phyloP scores from a whole-genome alignment of 53 echinoderm and acorn worm genomes.

The Paracentrotus lividus region DNA sequence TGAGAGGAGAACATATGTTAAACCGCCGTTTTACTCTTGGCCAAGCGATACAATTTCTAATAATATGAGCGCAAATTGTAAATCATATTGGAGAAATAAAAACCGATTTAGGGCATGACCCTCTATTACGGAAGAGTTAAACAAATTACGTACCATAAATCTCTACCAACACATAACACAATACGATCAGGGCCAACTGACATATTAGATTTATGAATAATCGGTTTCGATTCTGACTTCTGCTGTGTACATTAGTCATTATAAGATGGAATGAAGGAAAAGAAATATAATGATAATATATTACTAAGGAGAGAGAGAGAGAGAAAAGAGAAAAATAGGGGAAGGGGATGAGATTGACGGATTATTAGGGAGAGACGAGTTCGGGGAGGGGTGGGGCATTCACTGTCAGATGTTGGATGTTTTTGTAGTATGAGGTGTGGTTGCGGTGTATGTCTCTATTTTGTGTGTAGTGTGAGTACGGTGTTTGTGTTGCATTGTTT shows the following conservation, averaged over 20 bases:
- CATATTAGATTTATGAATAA: constrained; percentile 59
- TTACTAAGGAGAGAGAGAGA: too few relatives aligned
- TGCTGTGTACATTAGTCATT: constrained; percentile 65
- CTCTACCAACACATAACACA: constrained; percentile 39
- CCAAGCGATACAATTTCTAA: neutral
- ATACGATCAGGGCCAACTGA: neutral
- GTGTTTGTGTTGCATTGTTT: too few relatives aligned
- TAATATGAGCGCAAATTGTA: constrained; percentile 6
- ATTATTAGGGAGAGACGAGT: too few relatives aligned
- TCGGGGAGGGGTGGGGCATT: too few relatives aligned
- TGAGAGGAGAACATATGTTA: too few relatives aligned
- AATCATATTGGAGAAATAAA: constrained; percentile 57
- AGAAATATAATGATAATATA: too few relatives aligned
- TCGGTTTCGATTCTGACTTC: constrained; percentile 65
- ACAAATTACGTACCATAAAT: constrained; percentile 62
- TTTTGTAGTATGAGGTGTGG: too few relatives aligned
- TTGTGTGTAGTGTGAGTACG: too few relatives aligned
- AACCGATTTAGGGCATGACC: constrained; percentile 54
- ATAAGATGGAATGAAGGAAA: neutral
- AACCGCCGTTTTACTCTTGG: neutral
- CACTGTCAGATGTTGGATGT: too few relatives aligned
- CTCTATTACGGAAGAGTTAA: constrained; percentile 44
- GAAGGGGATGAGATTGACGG: too few relatives aligned
- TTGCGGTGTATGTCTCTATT: too few relatives aligned
- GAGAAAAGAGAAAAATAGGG: too few relatives aligned